A percentile compares a stretch with the other conserved stretches of the same genome.
These are phyloP conservation scores for Diceros bicornis DNA, from an alignment of 2,797 vertebrate genomes.

Conservation along the genomic window DNA sequence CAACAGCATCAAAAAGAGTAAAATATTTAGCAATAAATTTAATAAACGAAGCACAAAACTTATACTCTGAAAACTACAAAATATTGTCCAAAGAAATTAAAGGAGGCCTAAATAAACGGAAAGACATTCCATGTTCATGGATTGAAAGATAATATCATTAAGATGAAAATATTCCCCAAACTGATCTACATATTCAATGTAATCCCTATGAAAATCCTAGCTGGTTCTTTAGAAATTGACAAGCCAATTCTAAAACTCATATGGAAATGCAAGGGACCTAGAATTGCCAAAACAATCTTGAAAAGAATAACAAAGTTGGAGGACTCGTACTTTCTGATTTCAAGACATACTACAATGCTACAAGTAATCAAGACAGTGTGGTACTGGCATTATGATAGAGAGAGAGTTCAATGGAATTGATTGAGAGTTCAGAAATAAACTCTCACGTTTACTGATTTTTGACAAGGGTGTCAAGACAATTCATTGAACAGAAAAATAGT, in stretches of 20 bases:
- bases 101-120: background rate
- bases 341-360: background rate
- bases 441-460: background rate
- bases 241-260: background rate
- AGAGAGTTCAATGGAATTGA: background rate
- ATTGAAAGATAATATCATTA: background rate
- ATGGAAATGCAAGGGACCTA: background rate
- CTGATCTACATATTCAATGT: background rate
- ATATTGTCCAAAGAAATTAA: background rate
- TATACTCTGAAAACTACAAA: background rate
- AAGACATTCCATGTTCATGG: background rate
- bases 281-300: background rate
- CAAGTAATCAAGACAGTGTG: background rate
- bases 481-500: background rate
- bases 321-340: background rate
- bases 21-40: background rate
- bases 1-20: background rate
- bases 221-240: background rate
- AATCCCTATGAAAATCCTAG: background rate
- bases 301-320: background rate
- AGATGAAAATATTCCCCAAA: background rate
- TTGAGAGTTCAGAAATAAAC: background rate
- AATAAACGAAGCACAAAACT: background rate
- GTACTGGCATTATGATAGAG: background rate
- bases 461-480: background rate